Evolutionary conservation across 2,113 vertebrate species (phyloP).

Genomic region (Coreoperca whiteheadi): DNA sequence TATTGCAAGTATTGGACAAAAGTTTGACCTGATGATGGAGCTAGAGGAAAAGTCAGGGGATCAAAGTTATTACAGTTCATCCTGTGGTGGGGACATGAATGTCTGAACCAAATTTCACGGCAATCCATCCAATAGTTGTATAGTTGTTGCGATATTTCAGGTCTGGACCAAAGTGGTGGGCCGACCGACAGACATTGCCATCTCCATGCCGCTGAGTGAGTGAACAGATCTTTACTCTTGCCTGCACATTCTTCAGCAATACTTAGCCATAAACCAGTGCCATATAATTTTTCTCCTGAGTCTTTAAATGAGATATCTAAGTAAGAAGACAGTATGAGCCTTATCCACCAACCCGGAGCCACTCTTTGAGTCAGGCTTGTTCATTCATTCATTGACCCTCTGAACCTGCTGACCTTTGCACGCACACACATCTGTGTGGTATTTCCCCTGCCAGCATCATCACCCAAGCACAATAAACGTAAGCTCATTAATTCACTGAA

Average conservation of each 20-base stretch:
- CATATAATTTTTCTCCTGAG: not conserved
- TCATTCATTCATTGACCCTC: slow-evolving; percentile 42
- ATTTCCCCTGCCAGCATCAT: slow-evolving; percentile 73
- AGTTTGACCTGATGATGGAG: too few species aligned
- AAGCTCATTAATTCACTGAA: slow-evolving; percentile 1
- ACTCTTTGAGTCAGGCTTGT: not conserved
- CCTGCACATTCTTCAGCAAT: not conserved
- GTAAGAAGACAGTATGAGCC: not conserved
- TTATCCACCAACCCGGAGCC: not conserved
- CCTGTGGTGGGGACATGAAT: too few species aligned
- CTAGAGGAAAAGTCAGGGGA: too few species aligned
- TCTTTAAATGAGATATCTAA: not conserved
- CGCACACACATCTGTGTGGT: slow-evolving; percentile 32
- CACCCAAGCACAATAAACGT: slow-evolving; percentile 37
- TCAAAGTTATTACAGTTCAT: too few species aligned
- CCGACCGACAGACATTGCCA: too few species aligned
- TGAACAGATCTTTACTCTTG: not conserved
- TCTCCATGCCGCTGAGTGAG: too few species aligned
- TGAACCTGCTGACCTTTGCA: slow-evolving; percentile 72
- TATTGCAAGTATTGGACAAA: too few species aligned
- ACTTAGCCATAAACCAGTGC: not conserved
- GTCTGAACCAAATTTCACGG: too few species aligned
- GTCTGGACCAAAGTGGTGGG: too few species aligned
- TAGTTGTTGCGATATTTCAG: too few species aligned
- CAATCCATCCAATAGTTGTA: too few species aligned